A percentile compares a stretch with the other conserved stretches of the same genome.
phyloP scores from a whole-genome alignment of 2,113 vertebrate genomes.

The Andinoacara biseriatus region DNA sequence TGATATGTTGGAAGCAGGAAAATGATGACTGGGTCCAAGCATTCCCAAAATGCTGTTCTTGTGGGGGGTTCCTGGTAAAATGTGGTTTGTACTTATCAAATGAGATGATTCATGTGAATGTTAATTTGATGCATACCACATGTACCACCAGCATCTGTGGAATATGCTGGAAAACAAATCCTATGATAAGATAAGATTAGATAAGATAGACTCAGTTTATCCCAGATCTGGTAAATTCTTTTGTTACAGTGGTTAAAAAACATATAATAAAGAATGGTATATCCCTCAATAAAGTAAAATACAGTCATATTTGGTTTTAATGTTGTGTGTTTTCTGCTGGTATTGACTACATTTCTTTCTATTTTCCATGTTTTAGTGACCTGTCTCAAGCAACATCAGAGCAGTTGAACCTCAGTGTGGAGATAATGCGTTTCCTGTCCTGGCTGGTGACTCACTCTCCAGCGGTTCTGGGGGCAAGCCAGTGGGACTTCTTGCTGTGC shows the following conservation, averaged over 20 bases:
- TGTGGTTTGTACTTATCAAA: background rate
- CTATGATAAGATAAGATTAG: background rate
- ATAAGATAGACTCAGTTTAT: background rate
- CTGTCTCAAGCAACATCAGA: slow-evolving; percentile 82
- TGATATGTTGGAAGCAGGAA: too few relatives aligned
- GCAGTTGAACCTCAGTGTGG: slow-evolving; percentile 86
- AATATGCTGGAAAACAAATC: background rate
- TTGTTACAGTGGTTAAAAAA: background rate
- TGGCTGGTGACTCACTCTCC: slow-evolving; percentile 82
- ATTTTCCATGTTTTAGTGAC: slow-evolving; percentile 79
- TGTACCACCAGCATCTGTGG: background rate
- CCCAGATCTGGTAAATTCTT: background rate
- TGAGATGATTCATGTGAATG: background rate
- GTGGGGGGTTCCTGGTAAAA: background rate
- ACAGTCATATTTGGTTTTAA: accelerated
- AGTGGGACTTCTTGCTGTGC: slow-evolving; percentile 97
- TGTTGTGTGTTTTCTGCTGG: background rate
- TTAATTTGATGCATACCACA: background rate
- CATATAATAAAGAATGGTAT: background rate
- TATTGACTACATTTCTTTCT: slow-evolving; percentile 3
- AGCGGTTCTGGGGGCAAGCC: slow-evolving; percentile 77
- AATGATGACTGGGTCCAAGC: too few relatives aligned
- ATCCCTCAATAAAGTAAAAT: background rate
- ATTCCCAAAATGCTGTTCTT: background rate
- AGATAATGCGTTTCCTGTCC: slow-evolving; percentile 90